Conservation (phyloP, 2,113 vertebrate genomes). For the Marcusenius ussheri region DNA sequence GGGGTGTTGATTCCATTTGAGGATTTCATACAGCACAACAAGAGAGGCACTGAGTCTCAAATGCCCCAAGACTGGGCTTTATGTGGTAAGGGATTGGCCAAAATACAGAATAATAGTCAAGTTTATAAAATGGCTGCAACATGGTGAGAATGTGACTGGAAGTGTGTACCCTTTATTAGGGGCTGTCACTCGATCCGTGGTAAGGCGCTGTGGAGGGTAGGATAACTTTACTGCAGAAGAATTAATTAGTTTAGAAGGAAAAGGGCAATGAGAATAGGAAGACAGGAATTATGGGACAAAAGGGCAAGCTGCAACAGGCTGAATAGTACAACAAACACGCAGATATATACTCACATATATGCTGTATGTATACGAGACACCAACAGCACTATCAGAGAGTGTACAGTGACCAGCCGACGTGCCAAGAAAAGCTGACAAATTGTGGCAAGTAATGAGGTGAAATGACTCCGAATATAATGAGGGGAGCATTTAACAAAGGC, state of each 20-base stretch:
- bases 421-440: background rate
- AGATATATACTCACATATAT: background rate
- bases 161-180: background rate
- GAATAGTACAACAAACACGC: background rate
- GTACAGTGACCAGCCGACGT: background rate
- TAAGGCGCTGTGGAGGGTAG: background rate
- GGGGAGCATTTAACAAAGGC: background rate
- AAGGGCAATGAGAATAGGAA: background rate
- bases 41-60: slow-evolving; percentile 64
- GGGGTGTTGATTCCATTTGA: background rate
- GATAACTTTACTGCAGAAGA: background rate
- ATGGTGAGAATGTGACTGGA: background rate
- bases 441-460: background rate
- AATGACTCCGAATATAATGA: background rate
- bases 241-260: background rate
- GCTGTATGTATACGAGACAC: background rate
- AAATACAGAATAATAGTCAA: slow-evolving; percentile 42
- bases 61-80: slow-evolving; percentile 70
- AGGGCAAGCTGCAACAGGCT: background rate
- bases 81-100: slow-evolving; percentile 39
- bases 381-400: background rate
- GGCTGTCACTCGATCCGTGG: background rate
- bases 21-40: background rate
- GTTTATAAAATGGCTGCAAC: slow-evolving; percentile 65
- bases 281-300: background rate